Evolutionary conservation across 2,113 vertebrate species (phyloP), one percentile per base, ranked within the genome.

Genomic region (Pseudorasbora parva): DNA sequence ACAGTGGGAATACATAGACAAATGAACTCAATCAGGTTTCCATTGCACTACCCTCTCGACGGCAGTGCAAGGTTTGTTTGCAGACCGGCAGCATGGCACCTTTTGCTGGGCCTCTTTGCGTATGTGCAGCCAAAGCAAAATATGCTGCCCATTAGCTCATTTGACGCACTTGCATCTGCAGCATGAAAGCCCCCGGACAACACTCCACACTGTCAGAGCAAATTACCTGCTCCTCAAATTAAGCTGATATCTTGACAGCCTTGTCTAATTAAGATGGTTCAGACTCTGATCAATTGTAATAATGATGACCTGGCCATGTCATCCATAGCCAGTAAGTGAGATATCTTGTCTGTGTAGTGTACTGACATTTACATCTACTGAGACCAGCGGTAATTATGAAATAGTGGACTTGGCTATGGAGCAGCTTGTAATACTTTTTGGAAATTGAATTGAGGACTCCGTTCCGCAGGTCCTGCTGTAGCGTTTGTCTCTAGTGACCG

Each of bases 401-500:
- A 56, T 37, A 59, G 30, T 56, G 84, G 84, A 76, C 62, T 47
- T 49, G 74, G 62, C 69, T 45, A 51, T 25, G 30, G 62, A 81
- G 37, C 54, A 84, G 84, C 43, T 59, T 78, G 45, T 54, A 77
- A 84, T 54, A 82, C 54, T 68, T 71, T 79, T 82, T 88, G 43
- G 79, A 88, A 88, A 87, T 88, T 86, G 73, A 88, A 88, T 87
- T 84, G 74, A 74, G 62, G 87, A 51, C 66, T 80, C 82, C 41
- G 78, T 86, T 88, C 47, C 43, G 45, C 51, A 69, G 62, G 77
- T 82, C 77, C 80, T 54, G 17, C 25, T 3, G 74, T 30, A 45
- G 56, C 79, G 64, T 82, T 88, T 84, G 82, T 89, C 88, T 91
- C 89, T 56, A 69, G 82, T 85, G 88, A 87, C 87, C 85, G 79